phyloP scores from a whole-genome alignment of 2,113 vertebrate species.

The Hippocampus mohnikei region DNA sequence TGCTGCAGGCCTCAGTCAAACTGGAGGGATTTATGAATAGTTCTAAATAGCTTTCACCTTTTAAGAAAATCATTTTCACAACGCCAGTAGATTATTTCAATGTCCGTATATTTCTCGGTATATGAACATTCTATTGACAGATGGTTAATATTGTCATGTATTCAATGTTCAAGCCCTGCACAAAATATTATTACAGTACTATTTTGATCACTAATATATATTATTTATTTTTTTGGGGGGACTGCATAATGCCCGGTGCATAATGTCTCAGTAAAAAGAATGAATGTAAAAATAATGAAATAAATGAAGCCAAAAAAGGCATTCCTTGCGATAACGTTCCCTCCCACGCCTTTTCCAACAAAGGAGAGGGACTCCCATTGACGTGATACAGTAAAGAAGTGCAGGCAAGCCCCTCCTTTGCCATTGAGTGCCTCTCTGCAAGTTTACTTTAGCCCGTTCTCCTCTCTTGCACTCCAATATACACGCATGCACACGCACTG shows the following conservation, averaged over 20 bases:
- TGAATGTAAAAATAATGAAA: background rate
- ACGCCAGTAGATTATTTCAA: no score
- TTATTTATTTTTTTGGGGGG: background rate
- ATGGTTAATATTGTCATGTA: no score
- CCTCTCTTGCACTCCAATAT: slow-evolving; percentile 22
- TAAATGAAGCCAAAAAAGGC: background rate
- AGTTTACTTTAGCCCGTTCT: slow-evolving; percentile 51
- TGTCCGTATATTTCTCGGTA: no score
- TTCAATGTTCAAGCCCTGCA: no score
- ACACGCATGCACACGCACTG: slow-evolving; percentile 3
- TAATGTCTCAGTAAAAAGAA: background rate
- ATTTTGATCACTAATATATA: no score
- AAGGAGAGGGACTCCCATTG: background rate
- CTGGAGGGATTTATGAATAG: no score
- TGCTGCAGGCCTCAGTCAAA: no score
- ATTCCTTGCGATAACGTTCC: background rate
- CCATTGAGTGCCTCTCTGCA: slow-evolving; percentile 46
- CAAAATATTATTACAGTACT: no score
- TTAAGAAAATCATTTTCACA: no score
- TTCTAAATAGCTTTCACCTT: no score
- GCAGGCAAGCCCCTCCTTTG: slow-evolving; percentile 50
- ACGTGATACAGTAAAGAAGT: slow-evolving; percentile 5
- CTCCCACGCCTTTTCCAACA: background rate
- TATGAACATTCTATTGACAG: no score
- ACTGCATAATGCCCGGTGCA: background rate